A percentile compares a stretch with the other conserved stretches of the same genome.
Evolutionary conservation across 1,140 invertebrate species (phyloP).

Genomic region (Ptiloglossa arizonensis): DNA sequence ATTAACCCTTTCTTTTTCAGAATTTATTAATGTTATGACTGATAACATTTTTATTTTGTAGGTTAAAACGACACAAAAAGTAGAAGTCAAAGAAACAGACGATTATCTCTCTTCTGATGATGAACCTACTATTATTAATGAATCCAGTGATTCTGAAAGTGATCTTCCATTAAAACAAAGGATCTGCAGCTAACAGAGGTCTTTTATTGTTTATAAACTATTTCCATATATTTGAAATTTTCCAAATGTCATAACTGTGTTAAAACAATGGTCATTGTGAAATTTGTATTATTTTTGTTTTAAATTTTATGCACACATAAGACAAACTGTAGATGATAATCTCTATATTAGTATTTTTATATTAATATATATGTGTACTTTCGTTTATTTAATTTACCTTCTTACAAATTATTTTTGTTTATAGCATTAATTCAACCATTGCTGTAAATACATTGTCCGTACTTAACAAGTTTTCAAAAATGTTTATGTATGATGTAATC

Average conservation of each 20-base stretch:
- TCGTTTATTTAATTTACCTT: slow-evolving; percentile 11
- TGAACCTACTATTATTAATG: slow-evolving; percentile 28
- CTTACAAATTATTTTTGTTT: neutral
- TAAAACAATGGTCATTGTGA: neutral
- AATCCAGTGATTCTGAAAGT: slow-evolving; percentile 68
- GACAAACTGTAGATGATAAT: slow-evolving; percentile 26
- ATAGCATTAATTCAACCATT: neutral
- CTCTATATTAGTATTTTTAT: slow-evolving; percentile 36
- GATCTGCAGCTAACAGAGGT: slow-evolving; percentile 61
- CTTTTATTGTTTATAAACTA: slow-evolving; percentile 28
- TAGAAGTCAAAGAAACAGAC: slow-evolving; percentile 16
- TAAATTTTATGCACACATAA: slow-evolving; percentile 21
- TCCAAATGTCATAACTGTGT: neutral
- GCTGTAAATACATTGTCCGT: neutral
- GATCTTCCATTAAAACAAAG: slow-evolving; percentile 65
- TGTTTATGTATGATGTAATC: slow-evolving; percentile 14
- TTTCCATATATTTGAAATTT: slow-evolving; percentile 17
- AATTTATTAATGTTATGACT: neutral
- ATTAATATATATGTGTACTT: slow-evolving; percentile 14
- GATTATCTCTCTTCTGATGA: slow-evolving; percentile 40
- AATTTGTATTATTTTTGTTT: slow-evolving; percentile 27
- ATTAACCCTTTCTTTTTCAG: neutral
- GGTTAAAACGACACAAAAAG: slow-evolving; percentile 30
- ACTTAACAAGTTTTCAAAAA: slow-evolving; percentile 18
- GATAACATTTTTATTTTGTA: slow-evolving; percentile 28